phyloP scores from a whole-genome alignment of 2,888 invertebrate species.

The Torymus texanus region DNA sequence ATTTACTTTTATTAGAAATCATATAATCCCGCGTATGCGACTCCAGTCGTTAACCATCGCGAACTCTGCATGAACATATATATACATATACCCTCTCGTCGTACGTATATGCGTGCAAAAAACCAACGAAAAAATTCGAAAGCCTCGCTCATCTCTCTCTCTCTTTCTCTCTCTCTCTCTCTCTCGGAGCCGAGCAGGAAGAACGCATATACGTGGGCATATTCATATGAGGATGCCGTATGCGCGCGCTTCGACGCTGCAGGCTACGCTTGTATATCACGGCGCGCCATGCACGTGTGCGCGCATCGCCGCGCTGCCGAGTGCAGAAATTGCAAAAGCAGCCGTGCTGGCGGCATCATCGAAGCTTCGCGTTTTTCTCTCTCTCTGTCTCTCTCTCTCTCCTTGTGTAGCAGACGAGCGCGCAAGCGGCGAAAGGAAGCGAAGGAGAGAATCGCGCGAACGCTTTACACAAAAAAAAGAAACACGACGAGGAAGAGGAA shows the following conservation, averaged over 20 bases:
- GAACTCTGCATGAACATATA: too few relatives aligned
- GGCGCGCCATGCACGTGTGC: slow-evolving; percentile 10
- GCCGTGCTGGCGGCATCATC: slow-evolving; percentile 13
- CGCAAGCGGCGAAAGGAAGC: slow-evolving; percentile 14
- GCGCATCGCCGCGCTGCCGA: background rate
- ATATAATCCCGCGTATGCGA: too few relatives aligned
- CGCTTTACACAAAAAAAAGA: background rate
- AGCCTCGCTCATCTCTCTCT: background rate
- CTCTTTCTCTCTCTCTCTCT: too few relatives aligned
- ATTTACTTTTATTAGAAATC: too few relatives aligned
- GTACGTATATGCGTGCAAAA: background rate
- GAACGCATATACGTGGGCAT: slow-evolving; percentile 6
- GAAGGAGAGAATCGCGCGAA: background rate
- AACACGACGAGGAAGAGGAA: background rate
- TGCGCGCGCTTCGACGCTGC: background rate
- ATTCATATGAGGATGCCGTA: slow-evolving; percentile 4
- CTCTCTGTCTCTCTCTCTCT: slow-evolving; percentile 39
- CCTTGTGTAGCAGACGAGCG: slow-evolving; percentile 31
- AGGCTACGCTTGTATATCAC: slow-evolving; percentile 31
- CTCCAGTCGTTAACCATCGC: too few relatives aligned
- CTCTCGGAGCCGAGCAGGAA: slow-evolving; percentile 15
- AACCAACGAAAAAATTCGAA: background rate
- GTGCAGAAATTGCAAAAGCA: slow-evolving; percentile 48
- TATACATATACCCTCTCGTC: too few relatives aligned
- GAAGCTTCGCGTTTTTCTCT: slow-evolving; percentile 43